Evolutionary conservation across 2,888 invertebrate genomes (phyloP).

Genomic region (Diploptera punctata): DNA sequence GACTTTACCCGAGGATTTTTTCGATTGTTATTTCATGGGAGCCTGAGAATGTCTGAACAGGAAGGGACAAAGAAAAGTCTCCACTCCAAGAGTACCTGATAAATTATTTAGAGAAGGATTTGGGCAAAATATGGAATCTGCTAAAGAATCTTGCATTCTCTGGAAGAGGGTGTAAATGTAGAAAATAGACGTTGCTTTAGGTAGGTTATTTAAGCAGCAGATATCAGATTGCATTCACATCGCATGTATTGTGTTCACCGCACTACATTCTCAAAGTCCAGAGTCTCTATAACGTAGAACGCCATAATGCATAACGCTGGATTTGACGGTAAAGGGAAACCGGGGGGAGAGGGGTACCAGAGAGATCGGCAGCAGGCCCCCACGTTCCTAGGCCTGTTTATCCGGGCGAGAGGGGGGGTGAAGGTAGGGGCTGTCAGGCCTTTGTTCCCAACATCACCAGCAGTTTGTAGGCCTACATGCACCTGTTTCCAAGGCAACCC

Average conservation of each 20-base stretch:
- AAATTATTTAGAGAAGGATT: too few species aligned
- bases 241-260: too few species aligned
- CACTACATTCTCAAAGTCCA: too few species aligned
- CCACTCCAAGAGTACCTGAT: too few species aligned
- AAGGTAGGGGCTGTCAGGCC: constrained; percentile 19
- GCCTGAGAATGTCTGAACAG: too few species aligned
- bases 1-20: too few species aligned
- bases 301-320: constrained; percentile 11
- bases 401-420: constrained; percentile 9
- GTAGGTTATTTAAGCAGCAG: too few species aligned
- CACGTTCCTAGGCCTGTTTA: constrained; percentile 25
- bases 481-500: constrained; percentile 37
- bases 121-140: not conserved
- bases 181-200: not conserved
- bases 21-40: too few species aligned
- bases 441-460: constrained; percentile 33
- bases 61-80: too few species aligned
- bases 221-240: too few species aligned
- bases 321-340: too few species aligned
- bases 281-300: constrained; percentile 14
- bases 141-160: not conserved
- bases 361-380: not conserved
- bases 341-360: not conserved
- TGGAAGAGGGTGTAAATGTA: not conserved
- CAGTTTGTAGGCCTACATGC: constrained; percentile 24